Evolutionary conservation across 2,888 invertebrate species (phyloP), one percentile per base, ranked within the genome.

Genomic region (Masnerella sp.): DNA sequence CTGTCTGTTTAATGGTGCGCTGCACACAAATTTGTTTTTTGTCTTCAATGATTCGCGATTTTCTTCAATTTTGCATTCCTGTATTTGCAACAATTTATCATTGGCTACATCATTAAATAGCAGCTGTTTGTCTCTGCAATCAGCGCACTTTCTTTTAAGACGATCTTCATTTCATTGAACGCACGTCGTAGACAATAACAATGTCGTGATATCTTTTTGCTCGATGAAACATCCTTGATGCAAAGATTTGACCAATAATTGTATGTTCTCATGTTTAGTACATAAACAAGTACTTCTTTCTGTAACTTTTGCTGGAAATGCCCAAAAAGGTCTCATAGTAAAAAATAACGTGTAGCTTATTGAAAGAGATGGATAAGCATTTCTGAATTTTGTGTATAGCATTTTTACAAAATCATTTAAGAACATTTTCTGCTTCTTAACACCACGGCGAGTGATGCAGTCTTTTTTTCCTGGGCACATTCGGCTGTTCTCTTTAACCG

Each of bases 201-300:
- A 38, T 45, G 22, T 2, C 4, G 36, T n/a, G 25, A 5, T 2
- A 15, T 8, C 5, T 7, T 18, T 47, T 22, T 43, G 25, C 18
- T 64, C 34, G 14, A 52, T 14, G 25, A 54, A 18, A 5, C 20
- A 5, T 38, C 20, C 38, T 38, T 30, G 58, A 38, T 59, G 34
- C 45, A 68, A 49, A 5, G 8, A n/a, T 12, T 25, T 15, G 2
- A 62, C 28, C 5, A 62, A 9, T 38, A 61, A 40, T 25, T 9
- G 5, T 15, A 69, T 69, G 11, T 69, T 69, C 54, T 62, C 69
- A 12, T 61, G 61, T 47, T 69, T 69, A 14, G 30, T 62, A 20
- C 61, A 54, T 4, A 61, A 5, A 28, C 69, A 69, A 15, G 69
- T 52, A 40, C 11, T 54, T 2, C 65, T 25, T 32, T 47, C 47